phyloP scores from a whole-genome alignment of 2,113 vertebrate species.

The Sander vitreus region DNA sequence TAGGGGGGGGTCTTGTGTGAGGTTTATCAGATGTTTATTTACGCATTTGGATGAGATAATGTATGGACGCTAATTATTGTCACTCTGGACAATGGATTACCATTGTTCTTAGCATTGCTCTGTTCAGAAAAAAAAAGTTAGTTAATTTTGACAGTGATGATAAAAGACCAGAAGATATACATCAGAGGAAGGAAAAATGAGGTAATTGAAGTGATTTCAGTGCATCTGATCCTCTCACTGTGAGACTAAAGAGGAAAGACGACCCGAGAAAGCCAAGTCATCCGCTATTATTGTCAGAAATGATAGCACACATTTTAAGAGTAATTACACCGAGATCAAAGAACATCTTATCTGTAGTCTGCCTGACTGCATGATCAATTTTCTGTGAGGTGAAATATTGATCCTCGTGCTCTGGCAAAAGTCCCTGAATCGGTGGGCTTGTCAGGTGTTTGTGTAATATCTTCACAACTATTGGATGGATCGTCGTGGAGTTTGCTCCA shows the following conservation, averaged over 20 bases:
- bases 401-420: neutral
- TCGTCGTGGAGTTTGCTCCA: neutral
- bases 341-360: slow-evolving; percentile 32
- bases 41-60: no score
- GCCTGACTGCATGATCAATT: slow-evolving; percentile 19
- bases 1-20: no score
- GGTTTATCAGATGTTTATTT: no score
- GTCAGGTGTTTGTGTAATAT: neutral
- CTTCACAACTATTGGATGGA: neutral
- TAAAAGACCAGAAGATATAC: slow-evolving; percentile 25
- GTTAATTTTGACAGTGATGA: neutral
- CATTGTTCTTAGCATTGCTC: slow-evolving; percentile 32
- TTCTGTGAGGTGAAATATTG: slow-evolving; percentile 28
- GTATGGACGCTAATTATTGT: slow-evolving; percentile 9
- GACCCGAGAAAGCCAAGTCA: slow-evolving; percentile 20
- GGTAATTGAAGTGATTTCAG: slow-evolving; percentile 38
- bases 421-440: neutral
- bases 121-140: slow-evolving; percentile 21
- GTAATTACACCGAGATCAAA: slow-evolving; percentile 46
- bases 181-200: slow-evolving; percentile 21
- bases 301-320: slow-evolving; percentile 22
- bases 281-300: slow-evolving; percentile 31
- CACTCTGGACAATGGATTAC: slow-evolving; percentile 12
- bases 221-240: slow-evolving; percentile 30
- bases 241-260: neutral